Percentiles rank a stretch among this genome's conserved stretches.
Conservation (phyloP, 1,140 invertebrate species). For the Nephila pilipes region DNA sequence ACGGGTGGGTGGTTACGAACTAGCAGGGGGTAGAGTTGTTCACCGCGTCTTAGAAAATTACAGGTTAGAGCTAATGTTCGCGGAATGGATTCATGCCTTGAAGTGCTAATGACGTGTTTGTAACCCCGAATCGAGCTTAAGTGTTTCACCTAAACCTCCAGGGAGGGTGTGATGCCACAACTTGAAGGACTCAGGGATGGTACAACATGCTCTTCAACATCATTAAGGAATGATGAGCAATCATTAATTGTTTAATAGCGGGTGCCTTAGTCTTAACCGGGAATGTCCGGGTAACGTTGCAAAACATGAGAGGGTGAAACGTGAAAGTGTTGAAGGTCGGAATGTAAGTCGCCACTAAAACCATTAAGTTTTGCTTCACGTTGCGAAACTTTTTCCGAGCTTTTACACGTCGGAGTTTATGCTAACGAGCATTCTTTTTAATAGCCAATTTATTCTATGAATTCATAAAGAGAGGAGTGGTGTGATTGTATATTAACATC, state of each 20-base stretch:
- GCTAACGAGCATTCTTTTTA: too few relatives aligned
- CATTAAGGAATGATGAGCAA: neutral
- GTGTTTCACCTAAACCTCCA: conserved; percentile 48
- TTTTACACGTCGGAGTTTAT: too few relatives aligned
- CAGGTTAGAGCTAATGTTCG: conserved; percentile 40
- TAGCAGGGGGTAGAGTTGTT: neutral
- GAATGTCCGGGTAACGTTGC: neutral
- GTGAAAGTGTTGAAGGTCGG: conserved; percentile 29
- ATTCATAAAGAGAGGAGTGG: too few relatives aligned
- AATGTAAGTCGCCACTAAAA: neutral
- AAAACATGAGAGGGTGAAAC: neutral
- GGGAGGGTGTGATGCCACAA: conserved; percentile 45
- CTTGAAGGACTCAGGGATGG: neutral
- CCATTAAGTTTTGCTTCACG: neutral
- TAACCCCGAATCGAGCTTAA: conserved; percentile 27
- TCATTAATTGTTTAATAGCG: conserved; percentile 53
- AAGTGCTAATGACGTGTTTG: conserved; percentile 48
- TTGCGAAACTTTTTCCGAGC: neutral
- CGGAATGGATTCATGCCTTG: conserved; percentile 2
- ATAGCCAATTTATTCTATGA: too few relatives aligned
- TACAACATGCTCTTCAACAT: neutral
- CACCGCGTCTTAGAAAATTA: conserved; percentile 34
- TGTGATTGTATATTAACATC: too few relatives aligned
- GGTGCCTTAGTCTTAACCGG: neutral
- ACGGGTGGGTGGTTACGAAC: neutral